Percentiles rank a stretch among this genome's conserved stretches.
Evolutionary conservation across 37 sponge, comb jelly and placozoan species (phyloP).

Genomic region (Beroe forskalii): DNA sequence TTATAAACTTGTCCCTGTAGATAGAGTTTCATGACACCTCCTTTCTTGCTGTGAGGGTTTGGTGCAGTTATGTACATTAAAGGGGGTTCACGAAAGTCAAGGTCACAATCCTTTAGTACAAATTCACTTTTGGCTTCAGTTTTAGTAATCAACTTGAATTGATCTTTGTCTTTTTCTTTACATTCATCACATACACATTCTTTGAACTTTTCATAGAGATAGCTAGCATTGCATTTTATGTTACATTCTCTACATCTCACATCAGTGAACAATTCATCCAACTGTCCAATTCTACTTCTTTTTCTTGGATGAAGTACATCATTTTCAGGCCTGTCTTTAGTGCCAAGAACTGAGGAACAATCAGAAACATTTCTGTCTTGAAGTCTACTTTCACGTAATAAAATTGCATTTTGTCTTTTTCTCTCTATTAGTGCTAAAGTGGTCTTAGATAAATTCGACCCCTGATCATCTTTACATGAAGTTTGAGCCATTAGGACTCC

Average conservation of each 20-base stretch:
- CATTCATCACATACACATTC: slow-evolving; percentile 61
- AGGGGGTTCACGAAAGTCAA: slow-evolving; percentile 17
- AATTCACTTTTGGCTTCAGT: slow-evolving; percentile 63
- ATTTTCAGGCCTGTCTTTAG: not conserved
- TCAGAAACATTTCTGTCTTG: not conserved
- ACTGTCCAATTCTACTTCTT: not conserved
- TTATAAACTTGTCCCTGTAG: slow-evolving; percentile 27
- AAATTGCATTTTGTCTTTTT: slow-evolving; percentile 51
- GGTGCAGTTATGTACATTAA: slow-evolving; percentile 7
- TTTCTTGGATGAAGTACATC: not conserved
- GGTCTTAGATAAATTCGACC: not conserved
- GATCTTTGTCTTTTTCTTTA: slow-evolving; percentile 48
- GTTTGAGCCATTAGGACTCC: not conserved
- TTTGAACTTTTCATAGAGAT: slow-evolving; percentile 44
- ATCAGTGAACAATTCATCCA: not conserved
- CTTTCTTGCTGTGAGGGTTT: slow-evolving; percentile 21
- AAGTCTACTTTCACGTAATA: slow-evolving; percentile 46
- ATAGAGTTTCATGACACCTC: slow-evolving; percentile 31
- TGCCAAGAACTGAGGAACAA: not conserved
- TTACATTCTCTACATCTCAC: slow-evolving; percentile 59
- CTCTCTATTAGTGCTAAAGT: slow-evolving; percentile 26
- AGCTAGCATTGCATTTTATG: slow-evolving; percentile 52
- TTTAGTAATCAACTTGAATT: slow-evolving; percentile 36
- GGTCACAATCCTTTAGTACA: slow-evolving; percentile 47
- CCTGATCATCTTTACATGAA: no score